These are phyloP conservation scores for Ecdyonurus torrentis DNA, from an alignment of 2,888 invertebrate species.

Conservation along the genomic window DNA sequence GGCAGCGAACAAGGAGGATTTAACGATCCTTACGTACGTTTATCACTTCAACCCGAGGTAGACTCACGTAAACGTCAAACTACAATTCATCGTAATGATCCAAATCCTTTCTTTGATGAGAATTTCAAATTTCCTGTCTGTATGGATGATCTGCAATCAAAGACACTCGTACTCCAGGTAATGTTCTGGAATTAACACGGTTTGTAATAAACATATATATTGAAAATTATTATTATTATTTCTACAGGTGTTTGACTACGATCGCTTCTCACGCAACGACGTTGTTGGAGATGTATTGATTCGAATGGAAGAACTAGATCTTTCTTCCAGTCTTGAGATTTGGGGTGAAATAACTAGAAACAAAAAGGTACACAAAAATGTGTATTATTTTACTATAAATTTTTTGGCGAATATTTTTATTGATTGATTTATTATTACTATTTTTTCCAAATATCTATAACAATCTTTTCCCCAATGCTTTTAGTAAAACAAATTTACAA, in stretches of 20 bases:
- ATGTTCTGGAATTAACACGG: constrained; percentile 1
- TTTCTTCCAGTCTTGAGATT: constrained; percentile 59
- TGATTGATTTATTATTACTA: too few species aligned
- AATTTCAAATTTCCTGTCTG: constrained; percentile 86
- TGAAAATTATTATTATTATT: constrained; percentile 1
- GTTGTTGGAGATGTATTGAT: constrained; percentile 73
- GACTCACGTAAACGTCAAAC: constrained; percentile 75
- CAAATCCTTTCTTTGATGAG: constrained; percentile 79
- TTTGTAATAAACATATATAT: background rate
- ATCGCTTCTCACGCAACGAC: constrained; percentile 71
- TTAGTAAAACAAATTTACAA: background rate
- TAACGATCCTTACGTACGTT: constrained; percentile 74
- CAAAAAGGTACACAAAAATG: constrained; percentile 36
- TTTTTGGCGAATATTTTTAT: too few species aligned
- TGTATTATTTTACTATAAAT: too few species aligned
- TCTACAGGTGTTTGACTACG: constrained; percentile 35
- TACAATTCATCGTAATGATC: constrained; percentile 63
- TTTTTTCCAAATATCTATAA: background rate
- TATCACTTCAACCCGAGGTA: constrained; percentile 64
- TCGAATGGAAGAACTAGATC: constrained; percentile 57
- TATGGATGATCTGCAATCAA: constrained; percentile 68
- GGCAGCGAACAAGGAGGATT: constrained; percentile 74
- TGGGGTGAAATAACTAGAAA: constrained; percentile 78
- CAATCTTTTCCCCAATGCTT: background rate
- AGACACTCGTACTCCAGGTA: constrained; percentile 57